phyloP scores from a whole-genome alignment of 1,140 invertebrate species.

The Globodera ellingtonae region DNA sequence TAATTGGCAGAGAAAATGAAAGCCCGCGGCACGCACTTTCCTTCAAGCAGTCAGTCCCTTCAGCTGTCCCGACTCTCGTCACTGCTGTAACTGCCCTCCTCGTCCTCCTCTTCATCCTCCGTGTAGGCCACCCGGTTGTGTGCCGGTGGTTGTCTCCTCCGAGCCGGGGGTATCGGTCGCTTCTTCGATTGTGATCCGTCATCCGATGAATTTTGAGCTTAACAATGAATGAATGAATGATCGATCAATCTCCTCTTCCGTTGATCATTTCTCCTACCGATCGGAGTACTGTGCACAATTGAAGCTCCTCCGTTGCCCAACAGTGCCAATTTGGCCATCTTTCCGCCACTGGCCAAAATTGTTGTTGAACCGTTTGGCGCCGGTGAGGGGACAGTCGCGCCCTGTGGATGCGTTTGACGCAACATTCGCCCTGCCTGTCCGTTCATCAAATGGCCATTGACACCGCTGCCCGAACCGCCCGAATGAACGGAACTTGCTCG shows the following conservation, averaged over 20 bases:
- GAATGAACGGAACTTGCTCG: constrained; percentile 38
- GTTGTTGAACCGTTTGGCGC: constrained; percentile 36
- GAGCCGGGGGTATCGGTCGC: constrained; percentile 15
- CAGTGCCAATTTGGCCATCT: constrained; percentile 43
- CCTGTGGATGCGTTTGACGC: neutral
- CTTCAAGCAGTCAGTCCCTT: neutral
- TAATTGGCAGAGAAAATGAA: neutral
- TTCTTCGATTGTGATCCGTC: constrained; percentile 15
- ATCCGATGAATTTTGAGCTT: constrained; percentile 11
- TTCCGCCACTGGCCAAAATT: constrained; percentile 22
- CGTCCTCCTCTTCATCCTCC: constrained; percentile 23
- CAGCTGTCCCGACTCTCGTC: constrained; percentile 20
- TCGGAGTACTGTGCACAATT: constrained; percentile 50
- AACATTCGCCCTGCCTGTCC: constrained; percentile 11
- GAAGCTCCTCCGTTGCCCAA: constrained; percentile 37
- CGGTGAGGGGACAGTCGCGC: constrained; percentile 41
- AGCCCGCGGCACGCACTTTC: neutral
- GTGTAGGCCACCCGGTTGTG: constrained; percentile 21
- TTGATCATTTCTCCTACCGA: constrained; percentile 28
- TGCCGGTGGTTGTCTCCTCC: constrained; percentile 17
- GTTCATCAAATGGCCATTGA: constrained; percentile 7
- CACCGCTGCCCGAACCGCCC: constrained; percentile 35
- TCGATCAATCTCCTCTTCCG: neutral
- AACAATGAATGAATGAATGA: neutral
- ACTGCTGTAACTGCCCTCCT: constrained; percentile 11